phyloP scores from a whole-genome alignment of 2,888 invertebrate species.

The Thera obeliscata region DNA sequence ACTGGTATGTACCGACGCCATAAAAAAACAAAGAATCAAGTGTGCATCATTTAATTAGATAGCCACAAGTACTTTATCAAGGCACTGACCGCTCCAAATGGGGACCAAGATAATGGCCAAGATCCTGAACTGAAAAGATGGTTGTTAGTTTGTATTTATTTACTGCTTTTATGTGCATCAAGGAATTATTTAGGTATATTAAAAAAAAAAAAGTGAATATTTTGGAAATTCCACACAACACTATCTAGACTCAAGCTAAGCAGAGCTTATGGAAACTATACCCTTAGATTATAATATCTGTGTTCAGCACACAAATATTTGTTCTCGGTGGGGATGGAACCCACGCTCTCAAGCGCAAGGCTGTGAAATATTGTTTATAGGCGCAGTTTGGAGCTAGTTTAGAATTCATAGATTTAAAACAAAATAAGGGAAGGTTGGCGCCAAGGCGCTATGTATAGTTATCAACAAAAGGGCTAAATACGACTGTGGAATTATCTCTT shows the following conservation, averaged over 20 bases:
- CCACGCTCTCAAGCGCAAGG: no score
- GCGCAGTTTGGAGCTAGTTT: no score
- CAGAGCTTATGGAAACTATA: no score
- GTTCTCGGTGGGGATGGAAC: no score
- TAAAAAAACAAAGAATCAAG: conserved; percentile 24
- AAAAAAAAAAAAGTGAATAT: no score
- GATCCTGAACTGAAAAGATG: not conserved
- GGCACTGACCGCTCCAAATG: conserved; percentile 1
- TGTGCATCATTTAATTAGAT: conserved; percentile 10
- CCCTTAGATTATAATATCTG: no score
- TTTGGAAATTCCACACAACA: no score
- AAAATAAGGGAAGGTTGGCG: conserved; percentile 40
- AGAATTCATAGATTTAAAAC: not conserved
- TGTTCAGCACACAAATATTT: no score
- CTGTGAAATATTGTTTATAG: not conserved
- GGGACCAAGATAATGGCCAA: not conserved
- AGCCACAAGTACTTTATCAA: not conserved
- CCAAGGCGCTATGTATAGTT: conserved; percentile 38
- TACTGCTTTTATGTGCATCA: no score
- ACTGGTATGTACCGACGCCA: conserved; percentile 16
- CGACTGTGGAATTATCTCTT: not conserved
- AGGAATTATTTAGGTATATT: no score
- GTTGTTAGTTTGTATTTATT: not conserved
- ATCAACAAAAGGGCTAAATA: conserved; percentile 20
- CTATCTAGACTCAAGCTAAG: no score